A percentile compares a stretch with the other conserved stretches of the same genome.
Evolutionary conservation across 2,113 vertebrate genomes (phyloP).

Genomic region (Acinonyx jubatus): DNA sequence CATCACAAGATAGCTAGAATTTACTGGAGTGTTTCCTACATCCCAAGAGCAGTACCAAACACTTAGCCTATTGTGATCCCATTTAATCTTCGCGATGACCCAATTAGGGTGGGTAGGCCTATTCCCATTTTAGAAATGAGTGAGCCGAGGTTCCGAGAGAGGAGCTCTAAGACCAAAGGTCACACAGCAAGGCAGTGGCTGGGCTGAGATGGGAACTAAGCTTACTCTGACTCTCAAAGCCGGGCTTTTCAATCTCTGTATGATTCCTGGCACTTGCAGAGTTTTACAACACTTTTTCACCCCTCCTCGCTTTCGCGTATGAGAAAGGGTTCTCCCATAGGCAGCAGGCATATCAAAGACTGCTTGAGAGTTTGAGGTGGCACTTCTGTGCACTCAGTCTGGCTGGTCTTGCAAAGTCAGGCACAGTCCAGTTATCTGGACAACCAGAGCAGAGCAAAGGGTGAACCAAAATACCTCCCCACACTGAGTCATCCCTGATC

Average conservation of each 20-base stretch:
- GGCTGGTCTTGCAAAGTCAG: not conserved
- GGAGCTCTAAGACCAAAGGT: not conserved
- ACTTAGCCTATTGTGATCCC: not conserved
- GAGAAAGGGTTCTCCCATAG: not conserved
- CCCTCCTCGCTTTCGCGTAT: accelerated
- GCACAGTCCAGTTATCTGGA: not conserved
- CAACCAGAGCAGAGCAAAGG: not conserved
- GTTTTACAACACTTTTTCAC: not conserved
- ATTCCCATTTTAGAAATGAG: not conserved
- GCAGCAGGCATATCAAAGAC: not conserved
- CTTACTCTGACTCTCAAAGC: not conserved
- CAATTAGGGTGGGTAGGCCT: not conserved
- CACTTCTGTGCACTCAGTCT: not conserved
- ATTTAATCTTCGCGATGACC: not conserved
- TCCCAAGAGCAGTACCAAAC: not conserved
- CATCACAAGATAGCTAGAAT: not conserved
- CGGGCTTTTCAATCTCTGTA: not conserved
- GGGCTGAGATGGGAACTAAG: not conserved
- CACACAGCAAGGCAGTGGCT: not conserved
- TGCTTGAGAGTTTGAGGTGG: not conserved
- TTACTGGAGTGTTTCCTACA: not conserved
- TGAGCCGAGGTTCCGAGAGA: not conserved
- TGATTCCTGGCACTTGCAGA: not conserved
- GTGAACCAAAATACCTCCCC: not conserved
- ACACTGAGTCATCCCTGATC: not conserved